These are phyloP conservation scores for Gallinago jamesoni DNA, from an alignment of 2,113 vertebrate species.

Conservation along the genomic window DNA sequence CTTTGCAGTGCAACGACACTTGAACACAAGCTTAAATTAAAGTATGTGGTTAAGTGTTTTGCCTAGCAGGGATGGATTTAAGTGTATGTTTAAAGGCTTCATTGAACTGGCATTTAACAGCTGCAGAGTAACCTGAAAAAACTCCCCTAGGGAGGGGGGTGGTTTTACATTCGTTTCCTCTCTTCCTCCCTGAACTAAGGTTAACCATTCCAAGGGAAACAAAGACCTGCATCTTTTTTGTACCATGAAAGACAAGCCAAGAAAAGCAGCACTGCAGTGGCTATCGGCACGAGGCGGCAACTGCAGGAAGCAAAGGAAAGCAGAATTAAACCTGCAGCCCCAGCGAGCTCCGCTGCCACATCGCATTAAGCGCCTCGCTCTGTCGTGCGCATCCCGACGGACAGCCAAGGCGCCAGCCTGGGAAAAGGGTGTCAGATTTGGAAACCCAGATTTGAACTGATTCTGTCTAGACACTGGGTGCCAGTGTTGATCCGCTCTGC, in stretches of 20 bases:
- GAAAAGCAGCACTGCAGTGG: neutral
- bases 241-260: neutral
- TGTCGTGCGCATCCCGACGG: fast-evolving
- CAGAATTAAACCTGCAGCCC: neutral
- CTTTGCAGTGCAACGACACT: neutral
- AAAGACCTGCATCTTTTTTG: neutral
- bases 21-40: neutral
- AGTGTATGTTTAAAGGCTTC: constrained; percentile 9
- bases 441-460: neutral
- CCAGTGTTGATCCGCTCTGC: constrained; percentile 56
- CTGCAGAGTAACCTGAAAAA: neutral
- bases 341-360: neutral
- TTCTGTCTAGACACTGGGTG: constrained; percentile 52
- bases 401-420: neutral
- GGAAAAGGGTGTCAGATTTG: neutral
- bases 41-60: neutral
- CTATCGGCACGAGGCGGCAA: neutral
- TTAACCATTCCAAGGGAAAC: neutral
- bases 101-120: constrained; percentile 7
- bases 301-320: neutral
- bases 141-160: neutral
- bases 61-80: neutral
- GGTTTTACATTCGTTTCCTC: neutral
- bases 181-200: neutral
- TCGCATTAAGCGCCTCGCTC: neutral